Evolutionary conservation across 1,140 invertebrate genomes (phyloP).

Genomic region (Chymomyza costata): DNA sequence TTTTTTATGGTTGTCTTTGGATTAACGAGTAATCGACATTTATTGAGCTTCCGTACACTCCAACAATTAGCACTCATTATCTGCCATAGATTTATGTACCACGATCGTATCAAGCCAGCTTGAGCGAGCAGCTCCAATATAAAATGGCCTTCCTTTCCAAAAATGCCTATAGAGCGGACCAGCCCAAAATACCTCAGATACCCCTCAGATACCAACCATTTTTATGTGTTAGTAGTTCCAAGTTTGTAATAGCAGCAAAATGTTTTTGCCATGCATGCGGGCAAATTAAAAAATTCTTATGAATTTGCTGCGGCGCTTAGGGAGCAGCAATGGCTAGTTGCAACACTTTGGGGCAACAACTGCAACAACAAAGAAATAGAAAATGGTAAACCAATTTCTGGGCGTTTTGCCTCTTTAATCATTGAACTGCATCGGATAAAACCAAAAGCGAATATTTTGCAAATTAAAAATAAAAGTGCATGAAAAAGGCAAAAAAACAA

Average conservation of each 20-base stretch:
- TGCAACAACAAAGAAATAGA: conserved; percentile 35
- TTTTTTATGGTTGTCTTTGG: conserved; percentile 3
- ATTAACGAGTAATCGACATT: too few species aligned
- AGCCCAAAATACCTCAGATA: conserved; percentile 44
- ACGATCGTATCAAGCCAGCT: conserved; percentile 48
- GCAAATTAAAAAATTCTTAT: conserved; percentile 70
- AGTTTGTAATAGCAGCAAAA: too few species aligned
- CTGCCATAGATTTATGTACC: conserved; percentile 29
- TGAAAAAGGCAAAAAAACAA: too few species aligned
- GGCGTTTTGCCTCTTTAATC: conserved; percentile 70
- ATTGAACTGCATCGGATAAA: conserved; percentile 65
- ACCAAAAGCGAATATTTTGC: conserved; percentile 55
- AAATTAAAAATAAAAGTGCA: conserved; percentile 59
- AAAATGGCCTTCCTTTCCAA: conserved; percentile 46
- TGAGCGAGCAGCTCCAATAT: too few species aligned
- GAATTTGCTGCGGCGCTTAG: conserved; percentile 28
- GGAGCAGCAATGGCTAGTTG: conserved; percentile 25
- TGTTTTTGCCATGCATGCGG: conserved; percentile 12
- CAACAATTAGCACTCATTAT: conserved; percentile 64
- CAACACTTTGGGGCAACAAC: conserved; percentile 18
- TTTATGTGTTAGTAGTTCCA: too few species aligned
- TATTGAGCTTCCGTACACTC: conserved; percentile 46
- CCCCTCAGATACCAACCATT: conserved; percentile 14
- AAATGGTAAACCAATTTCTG: conserved; percentile 56
- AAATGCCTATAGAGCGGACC: conserved; percentile 28